Conservation (phyloP, 2,888 invertebrate genomes). For the Machimus atricapillus region DNA sequence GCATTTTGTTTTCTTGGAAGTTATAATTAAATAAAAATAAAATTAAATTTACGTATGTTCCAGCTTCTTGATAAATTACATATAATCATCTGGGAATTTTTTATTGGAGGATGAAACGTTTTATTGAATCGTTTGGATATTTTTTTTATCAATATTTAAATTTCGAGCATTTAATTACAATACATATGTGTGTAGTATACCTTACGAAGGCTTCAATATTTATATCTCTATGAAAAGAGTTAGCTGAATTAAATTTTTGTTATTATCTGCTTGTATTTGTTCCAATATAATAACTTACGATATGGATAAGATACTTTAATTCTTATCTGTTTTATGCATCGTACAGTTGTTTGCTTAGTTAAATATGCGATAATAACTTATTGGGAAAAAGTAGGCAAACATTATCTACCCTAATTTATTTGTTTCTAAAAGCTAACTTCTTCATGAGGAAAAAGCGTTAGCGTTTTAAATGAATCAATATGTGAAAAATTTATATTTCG, state of each 20-base stretch:
- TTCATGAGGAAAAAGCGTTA: not conserved
- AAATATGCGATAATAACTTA: not conserved
- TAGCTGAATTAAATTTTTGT: too few relatives aligned
- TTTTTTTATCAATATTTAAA: too few relatives aligned
- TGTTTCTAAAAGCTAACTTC: not conserved
- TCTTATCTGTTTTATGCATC: not conserved
- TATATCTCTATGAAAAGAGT: too few relatives aligned
- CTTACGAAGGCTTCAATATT: too few relatives aligned
- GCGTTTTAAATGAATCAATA: not conserved
- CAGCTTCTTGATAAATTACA: not conserved
- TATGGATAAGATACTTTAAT: not conserved
- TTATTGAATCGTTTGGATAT: not conserved
- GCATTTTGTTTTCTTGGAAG: not conserved
- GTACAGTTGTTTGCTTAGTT: not conserved
- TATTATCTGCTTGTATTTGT: too few relatives aligned
- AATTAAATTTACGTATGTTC: not conserved
- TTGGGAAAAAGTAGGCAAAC: not conserved
- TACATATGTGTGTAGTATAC: too few relatives aligned
- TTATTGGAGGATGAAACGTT: not conserved
- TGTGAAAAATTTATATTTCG: not conserved
- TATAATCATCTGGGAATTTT: not conserved
- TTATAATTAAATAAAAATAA: not conserved
- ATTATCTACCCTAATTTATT: not conserved
- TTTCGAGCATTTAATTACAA: too few relatives aligned
- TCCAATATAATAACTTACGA: not conserved